Conservation (phyloP, 2,888 invertebrate genomes). For the Branchipolynoe longqiensis region DNA sequence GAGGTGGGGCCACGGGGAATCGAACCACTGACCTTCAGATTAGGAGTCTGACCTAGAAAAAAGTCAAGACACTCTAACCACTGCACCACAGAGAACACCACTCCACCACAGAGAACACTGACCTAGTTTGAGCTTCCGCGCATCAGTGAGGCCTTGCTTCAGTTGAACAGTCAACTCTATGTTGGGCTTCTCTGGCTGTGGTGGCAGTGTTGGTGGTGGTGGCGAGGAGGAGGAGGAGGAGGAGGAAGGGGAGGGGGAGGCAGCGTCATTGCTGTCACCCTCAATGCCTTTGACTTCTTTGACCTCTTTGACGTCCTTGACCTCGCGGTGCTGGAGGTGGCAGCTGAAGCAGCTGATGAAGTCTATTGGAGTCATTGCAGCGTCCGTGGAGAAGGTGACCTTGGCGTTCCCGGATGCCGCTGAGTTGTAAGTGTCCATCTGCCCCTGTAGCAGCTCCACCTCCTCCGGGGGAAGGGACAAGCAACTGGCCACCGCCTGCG, state of each 20-base stretch:
- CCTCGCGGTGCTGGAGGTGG: constrained; percentile 66
- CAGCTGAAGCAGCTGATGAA: constrained; percentile 78
- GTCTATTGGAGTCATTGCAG: constrained; percentile 69
- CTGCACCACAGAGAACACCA: too few relatives aligned
- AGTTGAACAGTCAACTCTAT: constrained; percentile 21
- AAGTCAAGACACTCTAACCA: too few relatives aligned
- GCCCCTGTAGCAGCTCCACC: constrained; percentile 2
- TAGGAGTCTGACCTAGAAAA: too few relatives aligned
- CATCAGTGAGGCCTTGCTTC: constrained; percentile 54
- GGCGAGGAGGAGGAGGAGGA: too few relatives aligned
- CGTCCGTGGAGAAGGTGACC: constrained; percentile 58
- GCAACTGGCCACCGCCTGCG: constrained; percentile 53
- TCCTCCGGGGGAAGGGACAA: constrained; percentile 56
- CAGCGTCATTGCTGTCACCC: too few relatives aligned
- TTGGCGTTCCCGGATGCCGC: not conserved
- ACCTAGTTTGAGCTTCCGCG: constrained; percentile 61
- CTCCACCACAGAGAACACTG: too few relatives aligned
- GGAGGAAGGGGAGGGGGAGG: too few relatives aligned
- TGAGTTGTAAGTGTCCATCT: constrained; percentile 59
- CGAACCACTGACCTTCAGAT: too few relatives aligned
- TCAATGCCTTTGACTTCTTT: not conserved
- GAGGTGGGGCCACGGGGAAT: too few relatives aligned
- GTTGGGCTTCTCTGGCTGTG: constrained; percentile 12
- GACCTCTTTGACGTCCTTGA: not conserved
- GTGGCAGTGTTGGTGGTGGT: too few relatives aligned